Evolutionary conservation across 2,113 vertebrate genomes (phyloP).

Genomic region (Tringa solitaria): DNA sequence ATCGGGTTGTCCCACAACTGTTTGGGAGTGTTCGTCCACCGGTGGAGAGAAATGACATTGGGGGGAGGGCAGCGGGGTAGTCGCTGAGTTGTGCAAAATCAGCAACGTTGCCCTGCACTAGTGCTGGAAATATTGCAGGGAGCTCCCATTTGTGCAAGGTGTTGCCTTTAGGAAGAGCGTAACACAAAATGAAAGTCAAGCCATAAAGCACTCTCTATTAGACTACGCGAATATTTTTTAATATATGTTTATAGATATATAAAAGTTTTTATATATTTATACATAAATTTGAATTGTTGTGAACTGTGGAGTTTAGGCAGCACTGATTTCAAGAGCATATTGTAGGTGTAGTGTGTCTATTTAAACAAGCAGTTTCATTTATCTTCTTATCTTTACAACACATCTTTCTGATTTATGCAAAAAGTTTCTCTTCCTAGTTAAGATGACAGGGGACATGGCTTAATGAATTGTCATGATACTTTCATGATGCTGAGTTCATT

Average conservation of each 20-base stretch:
- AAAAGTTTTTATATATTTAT: too few species aligned
- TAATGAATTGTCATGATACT: not conserved
- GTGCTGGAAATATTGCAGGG: not conserved
- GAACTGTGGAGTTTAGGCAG: not conserved
- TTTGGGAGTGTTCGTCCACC: not conserved
- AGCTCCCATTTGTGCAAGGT: not conserved
- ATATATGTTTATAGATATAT: too few species aligned
- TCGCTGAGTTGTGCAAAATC: not conserved
- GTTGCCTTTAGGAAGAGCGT: not conserved
- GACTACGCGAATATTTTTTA: fast-evolving
- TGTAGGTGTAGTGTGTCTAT: fast-evolving
- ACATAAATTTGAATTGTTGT: too few species aligned
- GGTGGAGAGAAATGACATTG: not conserved
- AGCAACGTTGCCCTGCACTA: not conserved
- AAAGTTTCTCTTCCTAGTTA: not conserved
- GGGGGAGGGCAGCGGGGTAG: not conserved
- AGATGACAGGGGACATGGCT: not conserved
- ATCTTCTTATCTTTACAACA: not conserved
- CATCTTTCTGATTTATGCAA: not conserved
- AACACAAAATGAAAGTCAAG: not conserved
- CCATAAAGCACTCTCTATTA: not conserved
- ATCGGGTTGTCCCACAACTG: not conserved
- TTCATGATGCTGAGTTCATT: not conserved
- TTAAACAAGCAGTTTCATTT: not conserved
- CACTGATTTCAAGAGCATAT: not conserved